These are phyloP conservation scores for Brachymystax lenok DNA, from an alignment of 2,797 vertebrate species.

Conservation along the genomic window DNA sequence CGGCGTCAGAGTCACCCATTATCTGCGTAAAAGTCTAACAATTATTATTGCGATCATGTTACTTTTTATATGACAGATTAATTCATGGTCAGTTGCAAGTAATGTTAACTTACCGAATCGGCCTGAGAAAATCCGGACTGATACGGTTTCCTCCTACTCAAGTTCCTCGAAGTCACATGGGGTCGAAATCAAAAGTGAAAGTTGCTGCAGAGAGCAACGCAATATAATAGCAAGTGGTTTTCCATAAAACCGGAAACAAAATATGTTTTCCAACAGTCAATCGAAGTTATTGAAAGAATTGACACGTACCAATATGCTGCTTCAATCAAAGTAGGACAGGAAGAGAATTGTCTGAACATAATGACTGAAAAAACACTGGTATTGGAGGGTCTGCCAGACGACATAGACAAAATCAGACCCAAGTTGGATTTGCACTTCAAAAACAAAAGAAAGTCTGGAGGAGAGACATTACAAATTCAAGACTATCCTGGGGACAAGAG, in stretches of 20 bases:
- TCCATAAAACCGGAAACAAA: background rate
- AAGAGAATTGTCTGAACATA: background rate
- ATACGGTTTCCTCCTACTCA: no score
- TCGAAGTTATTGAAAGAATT: background rate
- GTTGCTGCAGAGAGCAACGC: background rate
- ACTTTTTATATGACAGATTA: no score
- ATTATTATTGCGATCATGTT: no score
- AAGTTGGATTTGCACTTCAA: conserved; percentile 56
- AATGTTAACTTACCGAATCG: no score
- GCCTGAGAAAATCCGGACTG: no score
- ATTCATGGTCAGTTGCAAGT: no score
- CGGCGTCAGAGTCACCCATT: background rate
- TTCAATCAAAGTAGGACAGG: background rate
- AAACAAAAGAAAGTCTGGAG: conserved; percentile 61
- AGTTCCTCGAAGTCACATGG: conserved; percentile 23
- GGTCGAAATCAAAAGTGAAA: conserved; percentile 46
- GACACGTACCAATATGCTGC: background rate
- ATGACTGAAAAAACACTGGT: conserved; percentile 43
- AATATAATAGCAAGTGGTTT: background rate
- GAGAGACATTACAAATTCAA: conserved; percentile 40
- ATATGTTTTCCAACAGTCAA: background rate
- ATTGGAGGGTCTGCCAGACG: conserved; percentile 53
- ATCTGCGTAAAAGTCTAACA: background rate
- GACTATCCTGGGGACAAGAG: conserved; percentile 40
- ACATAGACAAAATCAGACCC: conserved; percentile 23